These are phyloP conservation scores for Pteruthius melanotis DNA, from an alignment of 2,113 vertebrate species.

Conservation along the genomic window DNA sequence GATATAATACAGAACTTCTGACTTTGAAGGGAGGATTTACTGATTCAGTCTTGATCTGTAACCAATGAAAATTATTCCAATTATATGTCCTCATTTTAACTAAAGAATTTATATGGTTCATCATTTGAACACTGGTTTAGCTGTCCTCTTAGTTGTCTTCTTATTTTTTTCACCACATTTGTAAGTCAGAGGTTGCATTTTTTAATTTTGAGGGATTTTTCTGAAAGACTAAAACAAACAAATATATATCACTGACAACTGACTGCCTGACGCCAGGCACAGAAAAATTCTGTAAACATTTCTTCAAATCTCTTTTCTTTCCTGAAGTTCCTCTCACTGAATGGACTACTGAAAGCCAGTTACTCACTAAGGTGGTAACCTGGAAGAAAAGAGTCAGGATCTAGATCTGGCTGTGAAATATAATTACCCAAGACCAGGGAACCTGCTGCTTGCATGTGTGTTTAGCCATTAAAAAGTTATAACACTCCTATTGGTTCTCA, in stretches of 20 bases:
- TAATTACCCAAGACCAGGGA: not conserved
- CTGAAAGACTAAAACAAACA: not conserved
- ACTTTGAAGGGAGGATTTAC: not conserved
- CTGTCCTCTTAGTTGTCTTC: not conserved
- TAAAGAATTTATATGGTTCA: not conserved
- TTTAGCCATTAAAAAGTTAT: conserved; percentile 16
- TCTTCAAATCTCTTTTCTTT: not conserved
- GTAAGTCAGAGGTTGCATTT: not conserved
- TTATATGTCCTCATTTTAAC: not conserved
- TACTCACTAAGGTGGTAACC: not conserved
- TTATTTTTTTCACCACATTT: not conserved
- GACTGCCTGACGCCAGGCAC: not conserved
- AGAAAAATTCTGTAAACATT: not conserved
- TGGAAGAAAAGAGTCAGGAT: not conserved
- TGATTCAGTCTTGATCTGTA: not conserved
- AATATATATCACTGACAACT: not conserved
- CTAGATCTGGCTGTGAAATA: conserved; percentile 14
- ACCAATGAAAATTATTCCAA: not conserved
- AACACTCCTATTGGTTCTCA: not conserved
- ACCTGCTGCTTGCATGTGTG: conserved; percentile 10
- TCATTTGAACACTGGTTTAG: not conserved
- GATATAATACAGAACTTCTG: not conserved
- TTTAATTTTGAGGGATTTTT: not conserved
- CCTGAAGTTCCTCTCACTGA: not conserved
- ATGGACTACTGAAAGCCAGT: not conserved